phyloP scores from a whole-genome alignment of 2,888 invertebrate genomes.

The Yponomeuta evonymella region DNA sequence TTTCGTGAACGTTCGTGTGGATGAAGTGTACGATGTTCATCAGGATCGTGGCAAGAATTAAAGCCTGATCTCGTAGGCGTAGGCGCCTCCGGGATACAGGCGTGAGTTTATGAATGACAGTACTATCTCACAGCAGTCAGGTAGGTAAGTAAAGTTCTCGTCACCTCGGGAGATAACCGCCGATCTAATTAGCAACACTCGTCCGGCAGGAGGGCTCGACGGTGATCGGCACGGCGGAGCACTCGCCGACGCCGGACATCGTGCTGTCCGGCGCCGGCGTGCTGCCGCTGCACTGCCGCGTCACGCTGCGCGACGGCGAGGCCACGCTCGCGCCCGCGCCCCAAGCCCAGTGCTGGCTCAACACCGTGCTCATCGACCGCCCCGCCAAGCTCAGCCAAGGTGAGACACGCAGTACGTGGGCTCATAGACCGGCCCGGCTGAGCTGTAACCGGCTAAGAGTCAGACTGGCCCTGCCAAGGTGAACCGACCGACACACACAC shows the following conservation, averaged over 20 bases:
- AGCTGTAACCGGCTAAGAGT: no score
- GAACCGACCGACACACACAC: no score
- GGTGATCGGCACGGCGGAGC: conserved; percentile 87
- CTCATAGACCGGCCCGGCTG: no score
- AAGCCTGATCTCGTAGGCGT: no score
- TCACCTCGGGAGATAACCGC: no score
- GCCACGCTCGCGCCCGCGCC: conserved; percentile 84
- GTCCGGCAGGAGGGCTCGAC: conserved; percentile 85
- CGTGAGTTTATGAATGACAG: no score
- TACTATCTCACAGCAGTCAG: no score
- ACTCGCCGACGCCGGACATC: conserved; percentile 83
- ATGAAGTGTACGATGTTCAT: no score
- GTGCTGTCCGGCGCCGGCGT: conserved; percentile 85
- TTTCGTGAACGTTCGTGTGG: background rate
- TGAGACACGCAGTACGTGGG: conserved; percentile 24
- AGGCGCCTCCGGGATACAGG: no score
- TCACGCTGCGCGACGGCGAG: conserved; percentile 81
- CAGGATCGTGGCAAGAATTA: no score
- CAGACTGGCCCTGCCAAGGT: no score
- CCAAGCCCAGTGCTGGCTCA: conserved; percentile 88
- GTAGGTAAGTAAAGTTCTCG: no score
- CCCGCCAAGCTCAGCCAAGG: conserved; percentile 87
- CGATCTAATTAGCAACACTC: background rate
- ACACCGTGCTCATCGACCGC: conserved; percentile 85
- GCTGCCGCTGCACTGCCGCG: conserved; percentile 85